phyloP scores from a whole-genome alignment of 2,888 invertebrate species.

The Conchocele bisecta region DNA sequence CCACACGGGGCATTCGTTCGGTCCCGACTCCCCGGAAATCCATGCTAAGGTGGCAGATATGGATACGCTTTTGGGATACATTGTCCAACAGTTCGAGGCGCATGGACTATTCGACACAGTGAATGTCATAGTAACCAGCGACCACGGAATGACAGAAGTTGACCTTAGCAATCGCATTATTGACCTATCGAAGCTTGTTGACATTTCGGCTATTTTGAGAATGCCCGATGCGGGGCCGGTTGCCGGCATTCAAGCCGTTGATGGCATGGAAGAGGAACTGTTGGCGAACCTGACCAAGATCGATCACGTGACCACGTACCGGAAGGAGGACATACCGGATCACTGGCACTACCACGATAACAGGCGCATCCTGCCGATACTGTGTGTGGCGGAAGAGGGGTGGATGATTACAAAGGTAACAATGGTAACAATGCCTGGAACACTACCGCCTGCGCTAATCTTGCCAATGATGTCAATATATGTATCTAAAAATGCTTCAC shows the following conservation, averaged over 20 bases:
- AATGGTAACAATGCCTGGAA: too few species aligned
- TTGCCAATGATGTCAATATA: too few species aligned
- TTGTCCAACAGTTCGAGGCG: slow-evolving; percentile 51
- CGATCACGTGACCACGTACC: slow-evolving; percentile 84
- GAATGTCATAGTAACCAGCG: slow-evolving; percentile 74
- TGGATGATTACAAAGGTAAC: slow-evolving; percentile 83
- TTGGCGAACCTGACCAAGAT: slow-evolving; percentile 53
- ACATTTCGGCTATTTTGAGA: slow-evolving; percentile 46
- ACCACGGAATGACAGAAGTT: slow-evolving; percentile 77
- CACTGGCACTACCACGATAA: slow-evolving; percentile 87
- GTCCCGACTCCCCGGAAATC: slow-evolving; percentile 67
- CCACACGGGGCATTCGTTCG: slow-evolving; percentile 68
- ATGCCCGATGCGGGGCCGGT: slow-evolving; percentile 55
- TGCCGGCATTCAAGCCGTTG: slow-evolving; percentile 57
- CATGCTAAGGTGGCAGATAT: slow-evolving; percentile 62
- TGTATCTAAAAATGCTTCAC: too few species aligned
- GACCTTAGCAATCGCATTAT: slow-evolving; percentile 56
- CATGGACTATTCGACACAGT: slow-evolving; percentile 57
- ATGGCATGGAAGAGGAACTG: slow-evolving; percentile 55
- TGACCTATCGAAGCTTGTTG: slow-evolving; percentile 50
- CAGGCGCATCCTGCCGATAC: slow-evolving; percentile 86
- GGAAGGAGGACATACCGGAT: slow-evolving; percentile 86
- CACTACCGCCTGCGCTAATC: too few species aligned
- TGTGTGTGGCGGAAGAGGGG: slow-evolving; percentile 86
- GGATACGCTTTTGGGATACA: slow-evolving; percentile 64